phyloP scores from a whole-genome alignment of 2,113 vertebrate genomes.

The Orycteropus afer region DNA sequence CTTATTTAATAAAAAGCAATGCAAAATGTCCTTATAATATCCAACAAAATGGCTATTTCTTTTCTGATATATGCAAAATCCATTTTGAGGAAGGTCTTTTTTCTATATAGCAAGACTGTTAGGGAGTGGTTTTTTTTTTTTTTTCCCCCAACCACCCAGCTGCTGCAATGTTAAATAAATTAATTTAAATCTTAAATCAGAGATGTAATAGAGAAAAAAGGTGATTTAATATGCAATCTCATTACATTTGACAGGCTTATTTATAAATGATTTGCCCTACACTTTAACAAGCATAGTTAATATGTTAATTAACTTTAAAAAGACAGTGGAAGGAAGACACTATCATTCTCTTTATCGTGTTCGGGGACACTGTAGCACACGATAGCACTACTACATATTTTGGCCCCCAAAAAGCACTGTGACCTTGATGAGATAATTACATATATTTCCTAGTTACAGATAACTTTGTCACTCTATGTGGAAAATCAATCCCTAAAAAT shows the following conservation, averaged over 20 bases:
- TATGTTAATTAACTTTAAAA: constrained; percentile 75
- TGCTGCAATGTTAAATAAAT: constrained; percentile 75
- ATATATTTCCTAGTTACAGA: constrained; percentile 66
- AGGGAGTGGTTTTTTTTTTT: background rate
- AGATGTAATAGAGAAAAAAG: constrained; percentile 71
- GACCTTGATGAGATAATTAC: constrained; percentile 29
- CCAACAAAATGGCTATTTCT: constrained; percentile 76
- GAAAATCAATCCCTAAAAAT: constrained; percentile 78
- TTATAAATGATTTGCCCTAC: constrained; percentile 72
- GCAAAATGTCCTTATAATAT: constrained; percentile 41
- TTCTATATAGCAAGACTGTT: constrained; percentile 60
- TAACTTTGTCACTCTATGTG: constrained; percentile 66
- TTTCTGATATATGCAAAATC: constrained; percentile 55
- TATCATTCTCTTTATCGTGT: constrained; percentile 51
- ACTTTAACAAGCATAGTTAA: constrained; percentile 74
- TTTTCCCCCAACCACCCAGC: constrained; percentile 55
- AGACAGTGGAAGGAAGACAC: constrained; percentile 69
- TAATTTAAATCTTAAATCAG: constrained; percentile 81
- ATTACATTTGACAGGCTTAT: constrained; percentile 74
- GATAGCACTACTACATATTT: background rate
- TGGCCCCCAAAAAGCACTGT: constrained; percentile 29
- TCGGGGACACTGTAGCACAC: background rate
- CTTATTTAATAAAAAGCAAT: constrained; percentile 46
- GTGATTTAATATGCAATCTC: constrained; percentile 79
- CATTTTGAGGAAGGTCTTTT: background rate